Base-by-base conservation (phyloP, 2,113 vertebrate species). In the Sclerurus mexicanus region DNA sequence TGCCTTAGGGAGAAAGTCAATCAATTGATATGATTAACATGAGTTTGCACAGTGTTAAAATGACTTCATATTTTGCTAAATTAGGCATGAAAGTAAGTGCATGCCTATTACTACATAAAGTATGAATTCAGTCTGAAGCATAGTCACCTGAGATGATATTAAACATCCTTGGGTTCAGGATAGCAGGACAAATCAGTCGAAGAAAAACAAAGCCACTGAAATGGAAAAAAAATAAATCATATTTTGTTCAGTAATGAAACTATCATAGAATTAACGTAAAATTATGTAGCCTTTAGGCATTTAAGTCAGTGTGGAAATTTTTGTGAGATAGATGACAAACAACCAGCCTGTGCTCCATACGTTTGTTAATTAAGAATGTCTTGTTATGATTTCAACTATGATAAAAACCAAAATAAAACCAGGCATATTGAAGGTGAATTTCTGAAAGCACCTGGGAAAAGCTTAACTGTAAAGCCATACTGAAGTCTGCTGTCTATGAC, bases 91-190 rank as follows among this genome's bases (percentile, higher is more conserved):
- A 85, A 77, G 30, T 59, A 79, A 93, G 49, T 72, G 77, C 27
- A 63, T 42, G 60, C 30, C 50, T 78, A 90, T 53, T 78, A 78
- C 24, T 67, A 62, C 31, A 66, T 59, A 68, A 87, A 79, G 50
- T 46, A 76, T 75, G 30, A 72, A 85, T 89, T 71, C 2, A 27
- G 5, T 58, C 42, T 59, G 49, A 85, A 86, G 53, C 73, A 82
- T 31, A 71, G 97, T 98, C 96, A 99, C 99, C 99, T 96, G 99
- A 98, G 95, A 99, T 99, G 95, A 99, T 99, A 98, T 99, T 99
- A 98, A 99, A 99, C 99, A 99, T 99, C 97, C 99, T 98, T 97
- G 99, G 99, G 96, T 99, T 99, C 96, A 99, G 98, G 96, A 99
- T 99, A 84, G 99, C 99, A 62, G 99, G 99, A 95, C 99, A 99